phyloP scores from a whole-genome alignment of 1,140 invertebrate genomes.

The Drosophila lacteicornis region DNA sequence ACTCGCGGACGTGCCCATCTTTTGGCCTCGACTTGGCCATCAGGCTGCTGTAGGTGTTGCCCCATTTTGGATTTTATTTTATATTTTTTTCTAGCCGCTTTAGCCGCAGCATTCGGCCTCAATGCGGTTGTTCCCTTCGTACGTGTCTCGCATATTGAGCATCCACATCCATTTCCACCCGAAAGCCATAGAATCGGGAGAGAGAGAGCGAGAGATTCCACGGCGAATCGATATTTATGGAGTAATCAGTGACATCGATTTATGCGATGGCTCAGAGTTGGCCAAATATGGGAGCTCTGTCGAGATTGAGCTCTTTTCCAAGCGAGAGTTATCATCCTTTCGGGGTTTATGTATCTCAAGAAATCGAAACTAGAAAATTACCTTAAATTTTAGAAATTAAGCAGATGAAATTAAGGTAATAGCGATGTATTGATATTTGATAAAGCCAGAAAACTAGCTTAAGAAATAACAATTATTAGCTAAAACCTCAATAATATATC shows the following conservation, averaged over 20 bases:
- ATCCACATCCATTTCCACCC: slow-evolving; percentile 3
- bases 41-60: slow-evolving; percentile 16
- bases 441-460: too few species aligned
- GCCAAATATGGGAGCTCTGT: slow-evolving; percentile 10
- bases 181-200: slow-evolving; percentile 6
- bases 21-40: slow-evolving; percentile 21
- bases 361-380: neutral
- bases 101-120: slow-evolving; percentile 50
- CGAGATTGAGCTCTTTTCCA: slow-evolving; percentile 1
- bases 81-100: slow-evolving; percentile 1
- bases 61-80: slow-evolving; percentile 37
- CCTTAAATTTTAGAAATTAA: too few species aligned
- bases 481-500: too few species aligned
- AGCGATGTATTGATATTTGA: too few species aligned
- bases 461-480: too few species aligned
- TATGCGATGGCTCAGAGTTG: slow-evolving; percentile 12
- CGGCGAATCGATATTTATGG: slow-evolving; percentile 41
- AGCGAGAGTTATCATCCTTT: neutral
- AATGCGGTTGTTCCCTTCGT: slow-evolving; percentile 44
- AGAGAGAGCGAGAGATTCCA: neutral
- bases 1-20: slow-evolving; percentile 54
- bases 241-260: slow-evolving; percentile 33
- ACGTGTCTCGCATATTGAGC: slow-evolving; percentile 75
- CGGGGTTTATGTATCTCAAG: neutral
- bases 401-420: too few species aligned